A percentile compares a stretch with the other conserved stretches of the same genome.
Conservation (phyloP, 2,888 invertebrate species). For the Megamerina dolium region DNA sequence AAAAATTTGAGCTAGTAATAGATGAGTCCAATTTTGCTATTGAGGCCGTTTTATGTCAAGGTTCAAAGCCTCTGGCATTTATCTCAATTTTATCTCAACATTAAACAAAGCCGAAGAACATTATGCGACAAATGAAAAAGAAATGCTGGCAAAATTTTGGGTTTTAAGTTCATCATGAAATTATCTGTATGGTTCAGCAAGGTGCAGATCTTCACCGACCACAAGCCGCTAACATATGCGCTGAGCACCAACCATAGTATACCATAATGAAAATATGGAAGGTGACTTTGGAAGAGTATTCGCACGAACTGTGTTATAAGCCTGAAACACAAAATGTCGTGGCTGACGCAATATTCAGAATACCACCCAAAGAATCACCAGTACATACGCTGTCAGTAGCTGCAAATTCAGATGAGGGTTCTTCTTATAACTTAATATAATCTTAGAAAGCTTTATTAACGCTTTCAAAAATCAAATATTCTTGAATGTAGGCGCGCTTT, state of each 20-base stretch:
- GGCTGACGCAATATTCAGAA: no score
- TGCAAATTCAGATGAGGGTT: no score
- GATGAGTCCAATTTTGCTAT: slow-evolving; percentile 30
- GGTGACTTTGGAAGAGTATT: slow-evolving; percentile 17
- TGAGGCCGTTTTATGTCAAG: slow-evolving; percentile 24
- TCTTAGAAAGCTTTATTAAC: no score
- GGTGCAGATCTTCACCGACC: slow-evolving; percentile 9
- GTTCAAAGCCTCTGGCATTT: slow-evolving; percentile 11
- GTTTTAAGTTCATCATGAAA: slow-evolving; percentile 6
- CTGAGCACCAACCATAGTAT: slow-evolving; percentile 9
- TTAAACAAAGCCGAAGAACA: slow-evolving; percentile 14
- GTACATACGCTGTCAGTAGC: no score
- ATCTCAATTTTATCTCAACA: no score
- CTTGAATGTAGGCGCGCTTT: no score
- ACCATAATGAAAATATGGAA: slow-evolving; percentile 15
- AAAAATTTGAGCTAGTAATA: slow-evolving; percentile 22
- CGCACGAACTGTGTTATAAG: slow-evolving; percentile 16
- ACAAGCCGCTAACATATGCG: slow-evolving; percentile 8
- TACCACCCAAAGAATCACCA: no score
- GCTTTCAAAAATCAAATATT: no score
- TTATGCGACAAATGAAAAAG: no score
- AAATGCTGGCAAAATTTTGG: slow-evolving; percentile 13
- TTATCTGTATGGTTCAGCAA: slow-evolving; percentile 9
- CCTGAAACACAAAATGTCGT: slow-evolving; percentile 7
- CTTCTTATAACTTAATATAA: slow-evolving; percentile 4